These are phyloP conservation scores for Sebastes hubbsi DNA, from an alignment of 2,797 vertebrate species.

Conservation along the genomic window DNA sequence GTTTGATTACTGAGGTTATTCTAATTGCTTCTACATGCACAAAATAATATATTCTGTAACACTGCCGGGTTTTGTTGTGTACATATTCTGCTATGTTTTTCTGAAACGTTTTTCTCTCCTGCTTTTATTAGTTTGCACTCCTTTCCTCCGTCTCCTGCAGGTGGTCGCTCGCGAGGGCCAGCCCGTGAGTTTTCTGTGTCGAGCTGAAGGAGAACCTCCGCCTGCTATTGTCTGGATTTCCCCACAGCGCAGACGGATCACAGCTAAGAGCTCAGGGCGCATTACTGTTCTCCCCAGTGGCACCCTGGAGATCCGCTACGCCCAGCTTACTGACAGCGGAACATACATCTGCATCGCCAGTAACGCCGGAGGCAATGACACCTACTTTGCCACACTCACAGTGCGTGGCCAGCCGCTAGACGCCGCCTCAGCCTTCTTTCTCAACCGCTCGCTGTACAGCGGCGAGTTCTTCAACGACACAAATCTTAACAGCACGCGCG, in stretches of 20 bases:
- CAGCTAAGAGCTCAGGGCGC: slow-evolving; percentile 85
- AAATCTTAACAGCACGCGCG: slow-evolving; percentile 90
- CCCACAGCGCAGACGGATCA: slow-evolving; percentile 90
- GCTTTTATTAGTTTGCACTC: not conserved
- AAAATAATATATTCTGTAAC: not conserved
- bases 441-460: slow-evolving; percentile 88
- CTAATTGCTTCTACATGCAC: not conserved
- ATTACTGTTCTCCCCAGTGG: slow-evolving; percentile 89
- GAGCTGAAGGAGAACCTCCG: slow-evolving; percentile 92
- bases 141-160: slow-evolving; percentile 36
- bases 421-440: slow-evolving; percentile 80
- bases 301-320: slow-evolving; percentile 92
- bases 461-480: slow-evolving; percentile 90
- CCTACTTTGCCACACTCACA: slow-evolving; percentile 93
- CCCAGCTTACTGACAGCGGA: slow-evolving; percentile 93
- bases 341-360: slow-evolving; percentile 98
- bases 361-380: slow-evolving; percentile 97
- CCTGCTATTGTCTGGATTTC: slow-evolving; percentile 95
- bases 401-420: slow-evolving; percentile 85
- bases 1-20: not conserved
- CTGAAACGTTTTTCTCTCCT: not conserved
- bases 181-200: slow-evolving; percentile 90
- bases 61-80: not conserved
- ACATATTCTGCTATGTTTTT: not conserved
- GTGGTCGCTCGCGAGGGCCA: slow-evolving; percentile 88